phyloP scores from a whole-genome alignment of 2,888 invertebrate genomes.

The Myopa testacea region DNA sequence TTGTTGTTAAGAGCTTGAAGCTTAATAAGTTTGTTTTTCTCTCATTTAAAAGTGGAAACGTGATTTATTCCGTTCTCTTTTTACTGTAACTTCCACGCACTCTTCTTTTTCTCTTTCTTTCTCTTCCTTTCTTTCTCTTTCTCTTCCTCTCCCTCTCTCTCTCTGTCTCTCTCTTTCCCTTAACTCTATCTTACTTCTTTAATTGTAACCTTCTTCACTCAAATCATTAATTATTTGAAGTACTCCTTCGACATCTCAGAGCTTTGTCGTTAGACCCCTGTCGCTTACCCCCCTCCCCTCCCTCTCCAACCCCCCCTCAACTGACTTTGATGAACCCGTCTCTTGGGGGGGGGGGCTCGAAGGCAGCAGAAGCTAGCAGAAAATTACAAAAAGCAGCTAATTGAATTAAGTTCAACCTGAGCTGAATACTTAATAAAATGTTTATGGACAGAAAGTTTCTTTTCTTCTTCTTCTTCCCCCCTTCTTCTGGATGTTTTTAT shows the following conservation, averaged over 20 bases:
- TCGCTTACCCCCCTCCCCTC: no score
- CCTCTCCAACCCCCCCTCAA: no score
- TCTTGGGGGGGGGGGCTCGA: no score
- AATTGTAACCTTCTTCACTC: no score
- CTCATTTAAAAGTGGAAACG: not conserved
- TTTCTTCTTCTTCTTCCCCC: not conserved
- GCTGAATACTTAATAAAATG: constrained; percentile 63
- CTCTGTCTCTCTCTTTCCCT: no score
- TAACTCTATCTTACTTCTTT: no score
- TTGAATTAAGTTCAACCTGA: constrained; percentile 64
- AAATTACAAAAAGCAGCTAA: constrained; percentile 51
- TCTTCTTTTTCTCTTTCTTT: not conserved
- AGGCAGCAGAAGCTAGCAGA: no score
- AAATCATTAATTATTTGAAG: no score
- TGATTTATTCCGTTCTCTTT: not conserved
- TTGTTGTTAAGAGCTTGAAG: not conserved
- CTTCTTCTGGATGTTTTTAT: not conserved
- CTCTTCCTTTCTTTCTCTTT: not conserved
- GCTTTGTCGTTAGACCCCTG: no score
- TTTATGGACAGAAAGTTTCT: constrained; percentile 37
- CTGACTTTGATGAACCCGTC: no score
- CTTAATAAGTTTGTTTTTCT: not conserved
- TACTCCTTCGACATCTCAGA: no score
- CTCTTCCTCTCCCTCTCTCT: not conserved
- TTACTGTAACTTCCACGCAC: not conserved